Base-by-base conservation (phyloP, 2,797 vertebrate species). In the Propithecus deckenii region DNA sequence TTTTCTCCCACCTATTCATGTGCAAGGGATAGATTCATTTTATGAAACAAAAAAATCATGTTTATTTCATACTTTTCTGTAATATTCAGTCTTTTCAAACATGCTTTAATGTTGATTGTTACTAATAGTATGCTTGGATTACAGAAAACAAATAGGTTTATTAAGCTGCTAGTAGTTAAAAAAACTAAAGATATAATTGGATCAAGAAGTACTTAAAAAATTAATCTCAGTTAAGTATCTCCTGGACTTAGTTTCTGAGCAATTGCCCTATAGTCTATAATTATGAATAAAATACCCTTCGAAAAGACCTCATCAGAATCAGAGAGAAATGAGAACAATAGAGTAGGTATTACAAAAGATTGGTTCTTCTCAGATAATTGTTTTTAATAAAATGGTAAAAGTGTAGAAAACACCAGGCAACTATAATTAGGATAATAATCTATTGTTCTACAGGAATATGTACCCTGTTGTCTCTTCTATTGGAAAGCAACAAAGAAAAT, bases 371-470 rank as follows among this genome's bases (percentile, higher is more conserved):
- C 72, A n/a, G 95, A 88, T 98, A 98, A 98, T 98, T 98, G 97
- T 97, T 98, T 98, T 98, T 98, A 98, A 98, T 98, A 98, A 98
- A 98, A 98, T 79, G 92, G 96, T 97, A 61, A 98, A 98, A 98
- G 98, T 98, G 97, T 97, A 96, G 98, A 98, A 98, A 98, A 97
- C 96, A 98, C 96, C 84, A 96, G 95, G 97, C 96, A 98, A 97
- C 97, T 98, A 65, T 98, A 98, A 98, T 98, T 98, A 98, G 96
- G 98, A 96, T 98, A 98, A 98, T 98, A 98, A 98, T 85, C 97
- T 96, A 98, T 98, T 98, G 97, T 98, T 98, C 97, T 94, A 85
- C 85, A 93, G 97, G 97, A 98, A 94, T 97, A 96, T 76, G 65
- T 96, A 96, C 95, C 89, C 97, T 97, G 89, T 97, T 98, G 96